These are phyloP conservation scores for Pteruthius melanotis DNA, from an alignment of 2,113 vertebrate genomes.

Conservation along the genomic window DNA sequence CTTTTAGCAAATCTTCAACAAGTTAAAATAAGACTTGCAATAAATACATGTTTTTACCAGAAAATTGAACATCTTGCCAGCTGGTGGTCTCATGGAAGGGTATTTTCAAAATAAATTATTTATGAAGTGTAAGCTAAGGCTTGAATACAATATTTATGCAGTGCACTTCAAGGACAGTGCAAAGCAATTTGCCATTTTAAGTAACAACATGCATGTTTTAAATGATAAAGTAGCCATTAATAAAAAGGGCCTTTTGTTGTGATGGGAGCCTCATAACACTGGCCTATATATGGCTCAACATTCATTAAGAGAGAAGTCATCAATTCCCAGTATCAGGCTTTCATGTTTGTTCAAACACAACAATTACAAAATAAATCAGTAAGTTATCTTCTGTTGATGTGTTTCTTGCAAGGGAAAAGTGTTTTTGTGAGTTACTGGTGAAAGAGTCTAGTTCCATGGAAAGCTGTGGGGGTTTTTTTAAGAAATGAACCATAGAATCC, in stretches of 20 bases:
- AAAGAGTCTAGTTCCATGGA: not conserved
- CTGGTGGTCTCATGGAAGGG: conserved; percentile 48
- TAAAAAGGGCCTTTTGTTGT: not conserved
- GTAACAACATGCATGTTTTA: conserved; percentile 51
- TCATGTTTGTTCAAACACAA: not conserved
- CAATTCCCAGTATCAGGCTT: not conserved
- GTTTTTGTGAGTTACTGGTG: not conserved
- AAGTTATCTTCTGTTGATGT: not conserved
- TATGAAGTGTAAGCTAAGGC: conserved; percentile 71
- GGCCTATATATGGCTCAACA: not conserved
- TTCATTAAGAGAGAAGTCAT: not conserved
- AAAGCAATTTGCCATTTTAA: conserved; percentile 65
- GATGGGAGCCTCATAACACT: conserved; percentile 4
- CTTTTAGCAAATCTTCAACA: conserved; percentile 70
- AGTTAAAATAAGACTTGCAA: conserved; percentile 56
- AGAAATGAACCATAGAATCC: not conserved
- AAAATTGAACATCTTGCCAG: conserved; percentile 67
- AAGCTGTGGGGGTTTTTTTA: not conserved
- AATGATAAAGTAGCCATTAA: conserved; percentile 53
- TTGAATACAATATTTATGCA: conserved; percentile 76
- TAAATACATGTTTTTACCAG: conserved; percentile 70
- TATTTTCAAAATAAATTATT: conserved; percentile 75
- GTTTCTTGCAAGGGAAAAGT: not conserved
- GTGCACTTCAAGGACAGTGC: conserved; percentile 66
- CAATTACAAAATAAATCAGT: not conserved